A percentile compares a stretch with the other conserved stretches of the same genome.
Conservation (phyloP, 2,113 vertebrate genomes). For the Neofelis nebulosa region DNA sequence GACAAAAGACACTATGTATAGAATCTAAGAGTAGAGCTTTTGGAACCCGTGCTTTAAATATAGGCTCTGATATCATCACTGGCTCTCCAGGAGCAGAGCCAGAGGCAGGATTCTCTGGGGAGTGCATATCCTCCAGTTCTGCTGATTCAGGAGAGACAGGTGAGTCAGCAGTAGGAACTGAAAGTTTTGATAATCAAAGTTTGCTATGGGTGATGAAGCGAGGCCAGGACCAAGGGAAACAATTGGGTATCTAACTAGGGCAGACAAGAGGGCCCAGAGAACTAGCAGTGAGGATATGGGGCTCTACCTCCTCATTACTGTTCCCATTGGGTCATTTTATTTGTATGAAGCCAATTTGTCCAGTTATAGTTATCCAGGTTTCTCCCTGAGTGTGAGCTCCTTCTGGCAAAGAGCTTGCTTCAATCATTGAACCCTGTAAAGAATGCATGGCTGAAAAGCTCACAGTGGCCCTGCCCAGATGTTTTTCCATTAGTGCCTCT, state of each 20-base stretch:
- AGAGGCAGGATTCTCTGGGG: not conserved
- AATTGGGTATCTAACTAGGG: not conserved
- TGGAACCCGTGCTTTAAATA: not conserved
- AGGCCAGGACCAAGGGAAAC: accelerated
- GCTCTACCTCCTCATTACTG: not conserved
- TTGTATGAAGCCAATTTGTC: not conserved
- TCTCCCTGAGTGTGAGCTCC: not conserved
- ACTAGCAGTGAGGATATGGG: not conserved
- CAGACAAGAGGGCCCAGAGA: not conserved
- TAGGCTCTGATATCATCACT: not conserved
- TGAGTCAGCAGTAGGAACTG: constrained; percentile 16
- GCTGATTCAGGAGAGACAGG: constrained; percentile 59
- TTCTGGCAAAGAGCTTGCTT: not conserved
- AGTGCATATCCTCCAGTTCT: not conserved
- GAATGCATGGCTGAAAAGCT: not conserved
- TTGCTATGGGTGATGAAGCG: not conserved
- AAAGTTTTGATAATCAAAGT: not conserved
- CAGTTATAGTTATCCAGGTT: too few relatives aligned
- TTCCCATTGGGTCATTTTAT: too few relatives aligned
- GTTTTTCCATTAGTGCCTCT: not conserved
- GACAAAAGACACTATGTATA: not conserved
- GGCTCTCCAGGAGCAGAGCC: not conserved
- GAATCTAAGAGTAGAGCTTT: not conserved
- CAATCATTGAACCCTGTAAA: not conserved
- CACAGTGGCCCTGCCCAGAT: accelerated